These are phyloP conservation scores for Charadrius vociferus DNA, from an alignment of 2,113 vertebrate genomes.

Conservation along the genomic window DNA sequence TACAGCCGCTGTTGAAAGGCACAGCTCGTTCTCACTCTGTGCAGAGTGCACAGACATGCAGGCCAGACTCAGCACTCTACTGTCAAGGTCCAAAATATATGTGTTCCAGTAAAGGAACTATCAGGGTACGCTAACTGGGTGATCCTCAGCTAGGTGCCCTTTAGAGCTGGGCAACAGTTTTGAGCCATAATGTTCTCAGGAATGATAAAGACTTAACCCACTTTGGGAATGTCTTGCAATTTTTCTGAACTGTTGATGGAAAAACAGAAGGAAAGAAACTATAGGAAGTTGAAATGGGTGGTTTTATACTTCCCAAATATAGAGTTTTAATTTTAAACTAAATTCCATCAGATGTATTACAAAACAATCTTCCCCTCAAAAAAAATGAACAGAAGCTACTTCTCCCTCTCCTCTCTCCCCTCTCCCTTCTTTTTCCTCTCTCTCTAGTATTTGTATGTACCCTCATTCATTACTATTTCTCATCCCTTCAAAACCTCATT, in stretches of 20 bases:
- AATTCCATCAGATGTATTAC: not conserved
- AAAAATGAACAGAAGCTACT: not conserved
- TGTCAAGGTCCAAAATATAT: not conserved
- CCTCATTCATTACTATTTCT: not conserved
- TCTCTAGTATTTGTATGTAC: not conserved
- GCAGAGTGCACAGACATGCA: not conserved
- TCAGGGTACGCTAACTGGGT: not conserved
- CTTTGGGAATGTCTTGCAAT: not conserved
- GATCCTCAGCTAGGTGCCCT: not conserved
- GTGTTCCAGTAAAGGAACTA: not conserved
- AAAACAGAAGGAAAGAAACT: not conserved
- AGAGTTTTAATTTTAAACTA: not conserved
- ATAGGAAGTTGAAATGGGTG: not conserved
- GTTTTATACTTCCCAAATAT: not conserved
- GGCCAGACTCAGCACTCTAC: not conserved
- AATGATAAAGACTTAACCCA: not conserved
- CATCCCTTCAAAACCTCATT: not conserved
- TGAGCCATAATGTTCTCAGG: not conserved
- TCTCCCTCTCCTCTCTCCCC: not conserved
- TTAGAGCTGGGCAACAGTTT: not conserved
- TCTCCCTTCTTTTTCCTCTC: not conserved
- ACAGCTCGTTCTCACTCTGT: not conserved
- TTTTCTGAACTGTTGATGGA: not conserved
- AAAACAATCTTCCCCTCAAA: not conserved
- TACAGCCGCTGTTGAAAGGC: not conserved